phyloP scores from a whole-genome alignment of 37 sponge, comb jelly and placozoan genomes.

The Crambe crambe region DNA sequence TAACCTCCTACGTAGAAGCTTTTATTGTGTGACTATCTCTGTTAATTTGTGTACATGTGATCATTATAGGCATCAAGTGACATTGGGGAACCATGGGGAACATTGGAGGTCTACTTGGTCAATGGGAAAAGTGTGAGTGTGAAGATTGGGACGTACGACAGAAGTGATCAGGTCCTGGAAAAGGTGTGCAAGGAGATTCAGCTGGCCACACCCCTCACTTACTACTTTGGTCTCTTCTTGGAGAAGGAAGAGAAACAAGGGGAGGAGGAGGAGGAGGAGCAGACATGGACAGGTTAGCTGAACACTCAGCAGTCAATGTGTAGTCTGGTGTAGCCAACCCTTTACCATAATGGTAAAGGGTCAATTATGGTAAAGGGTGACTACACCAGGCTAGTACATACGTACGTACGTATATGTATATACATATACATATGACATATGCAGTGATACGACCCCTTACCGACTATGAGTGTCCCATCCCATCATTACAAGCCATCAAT shows the following conservation, averaged over 20 bases:
- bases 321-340: no score
- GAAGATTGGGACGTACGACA: background rate
- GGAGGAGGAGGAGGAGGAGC: background rate
- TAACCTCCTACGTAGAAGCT: no score
- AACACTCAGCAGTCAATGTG: no score
- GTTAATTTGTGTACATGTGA: no score
- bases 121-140: slow-evolving; percentile 54
- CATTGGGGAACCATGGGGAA: background rate
- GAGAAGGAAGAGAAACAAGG: slow-evolving; percentile 20
- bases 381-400: no score
- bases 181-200: slow-evolving; percentile 17
- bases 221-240: slow-evolving; percentile 56
- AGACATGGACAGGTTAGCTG: slow-evolving; percentile 46
- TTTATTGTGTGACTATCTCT: no score
- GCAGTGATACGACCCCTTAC: slow-evolving; percentile 36
- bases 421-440: background rate
- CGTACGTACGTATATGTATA: no score
- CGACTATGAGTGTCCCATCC: slow-evolving; percentile 40
- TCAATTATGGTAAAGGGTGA: no score
- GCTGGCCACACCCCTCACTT: slow-evolving; percentile 14
- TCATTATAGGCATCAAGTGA: background rate
- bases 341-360: background rate
- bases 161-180: slow-evolving; percentile 47
- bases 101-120: slow-evolving; percentile 45
- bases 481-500: slow-evolving; percentile 28